These are phyloP conservation scores for Melanostoma mellinum DNA, from an alignment of 2,888 invertebrate genomes.

Conservation along the genomic window DNA sequence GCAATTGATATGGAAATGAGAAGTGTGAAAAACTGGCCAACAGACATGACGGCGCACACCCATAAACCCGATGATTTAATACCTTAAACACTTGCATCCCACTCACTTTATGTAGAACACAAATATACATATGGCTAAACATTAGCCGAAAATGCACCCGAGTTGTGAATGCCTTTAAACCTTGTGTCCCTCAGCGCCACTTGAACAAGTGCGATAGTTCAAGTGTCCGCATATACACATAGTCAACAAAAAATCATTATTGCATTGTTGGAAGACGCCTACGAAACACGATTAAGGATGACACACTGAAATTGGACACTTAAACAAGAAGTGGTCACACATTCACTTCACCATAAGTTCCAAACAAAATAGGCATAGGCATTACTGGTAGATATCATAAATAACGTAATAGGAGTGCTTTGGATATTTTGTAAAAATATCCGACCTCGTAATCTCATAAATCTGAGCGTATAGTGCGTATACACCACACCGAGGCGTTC, in stretches of 20 bases:
- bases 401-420: constrained; percentile 73
- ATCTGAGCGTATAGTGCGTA: constrained; percentile 38
- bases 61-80: constrained; percentile 81
- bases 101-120: constrained; percentile 69
- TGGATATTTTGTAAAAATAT: constrained; percentile 72
- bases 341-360: constrained; percentile 28
- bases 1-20: constrained; percentile 59
- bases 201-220: constrained; percentile 70
- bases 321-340: constrained; percentile 71
- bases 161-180: constrained; percentile 52
- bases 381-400: constrained; percentile 45
- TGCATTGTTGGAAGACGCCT: constrained; percentile 68
- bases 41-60: constrained; percentile 78
- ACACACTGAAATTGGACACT: constrained; percentile 71
- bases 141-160: constrained; percentile 51
- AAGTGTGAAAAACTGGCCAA: constrained; percentile 80
- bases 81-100: constrained; percentile 82
- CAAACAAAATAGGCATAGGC: constrained; percentile 28
- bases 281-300: constrained; percentile 65
- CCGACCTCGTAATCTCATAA: constrained; percentile 71
- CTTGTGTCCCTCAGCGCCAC: constrained; percentile 70
- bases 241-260: constrained; percentile 37
- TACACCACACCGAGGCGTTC: constrained; percentile 58
- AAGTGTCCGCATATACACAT: constrained; percentile 43
- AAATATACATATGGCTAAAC: constrained; percentile 54